Conservation (phyloP, 2,113 vertebrate species). For the Gymnogyps californianus region DNA sequence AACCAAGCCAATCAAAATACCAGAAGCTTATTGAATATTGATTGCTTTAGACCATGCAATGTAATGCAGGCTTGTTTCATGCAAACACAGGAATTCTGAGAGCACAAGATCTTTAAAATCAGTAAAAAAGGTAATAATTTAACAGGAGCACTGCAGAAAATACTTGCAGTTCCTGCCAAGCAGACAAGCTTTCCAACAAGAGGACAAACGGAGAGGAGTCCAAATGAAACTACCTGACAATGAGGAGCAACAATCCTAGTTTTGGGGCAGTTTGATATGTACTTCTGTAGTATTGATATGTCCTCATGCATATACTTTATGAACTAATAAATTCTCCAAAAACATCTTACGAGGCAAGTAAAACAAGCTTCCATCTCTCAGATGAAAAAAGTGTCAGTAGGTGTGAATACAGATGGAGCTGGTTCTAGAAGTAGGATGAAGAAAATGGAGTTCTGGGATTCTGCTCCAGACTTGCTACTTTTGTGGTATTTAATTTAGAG, state of each 20-base stretch:
- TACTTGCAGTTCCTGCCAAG: background rate
- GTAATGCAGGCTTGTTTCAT: background rate
- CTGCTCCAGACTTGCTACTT: background rate
- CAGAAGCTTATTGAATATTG: background rate
- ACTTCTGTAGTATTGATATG: background rate
- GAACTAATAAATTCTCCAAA: background rate
- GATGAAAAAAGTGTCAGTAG: background rate
- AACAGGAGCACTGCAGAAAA: background rate
- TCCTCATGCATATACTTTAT: background rate
- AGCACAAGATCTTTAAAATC: background rate
- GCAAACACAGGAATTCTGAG: background rate
- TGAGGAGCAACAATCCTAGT: background rate
- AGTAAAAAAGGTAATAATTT: background rate
- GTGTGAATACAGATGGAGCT: background rate
- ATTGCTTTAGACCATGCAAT: background rate
- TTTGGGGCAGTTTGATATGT: background rate
- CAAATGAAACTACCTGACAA: background rate
- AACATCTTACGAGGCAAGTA: background rate
- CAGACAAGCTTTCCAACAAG: background rate
- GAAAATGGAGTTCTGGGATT: background rate
- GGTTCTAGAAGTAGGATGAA: background rate
- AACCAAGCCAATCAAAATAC: background rate
- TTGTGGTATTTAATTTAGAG: background rate
- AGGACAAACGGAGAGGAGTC: background rate
- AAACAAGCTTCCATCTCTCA: background rate